Conservation (phyloP, 2,797 vertebrate species). For the Myripristis murdjan region DNA sequence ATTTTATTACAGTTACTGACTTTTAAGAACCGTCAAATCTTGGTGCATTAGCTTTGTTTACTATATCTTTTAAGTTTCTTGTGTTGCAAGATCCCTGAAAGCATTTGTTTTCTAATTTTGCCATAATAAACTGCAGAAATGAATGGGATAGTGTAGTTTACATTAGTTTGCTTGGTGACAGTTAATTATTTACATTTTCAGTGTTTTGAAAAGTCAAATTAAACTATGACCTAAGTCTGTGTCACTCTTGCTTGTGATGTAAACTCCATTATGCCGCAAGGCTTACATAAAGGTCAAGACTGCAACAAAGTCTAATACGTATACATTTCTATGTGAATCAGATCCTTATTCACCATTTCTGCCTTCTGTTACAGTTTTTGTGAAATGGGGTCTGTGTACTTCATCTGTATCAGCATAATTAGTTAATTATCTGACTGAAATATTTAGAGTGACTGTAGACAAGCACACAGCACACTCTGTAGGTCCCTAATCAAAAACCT, state of each 20-base stretch:
- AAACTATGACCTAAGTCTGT: not conserved
- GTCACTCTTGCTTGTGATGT: not conserved
- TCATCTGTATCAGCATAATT: slow-evolving; percentile 56
- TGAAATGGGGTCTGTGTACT: slow-evolving; percentile 53
- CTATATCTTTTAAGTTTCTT: no score
- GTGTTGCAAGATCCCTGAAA: no score
- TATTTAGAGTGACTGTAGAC: slow-evolving; percentile 44
- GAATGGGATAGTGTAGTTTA: no score
- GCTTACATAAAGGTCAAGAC: slow-evolving; percentile 14
- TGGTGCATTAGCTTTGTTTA: no score
- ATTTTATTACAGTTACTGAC: no score
- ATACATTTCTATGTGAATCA: slow-evolving; percentile 18
- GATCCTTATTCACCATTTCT: slow-evolving; percentile 39
- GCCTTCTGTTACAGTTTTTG: slow-evolving; percentile 40
- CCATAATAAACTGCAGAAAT: no score
- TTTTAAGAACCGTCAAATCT: no score
- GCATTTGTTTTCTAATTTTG: no score
- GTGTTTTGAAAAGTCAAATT: not conserved
- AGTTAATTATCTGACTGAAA: slow-evolving; percentile 56
- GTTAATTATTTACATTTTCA: not conserved
- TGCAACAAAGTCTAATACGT: slow-evolving; percentile 3
- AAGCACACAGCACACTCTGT: slow-evolving; percentile 44
- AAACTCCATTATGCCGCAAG: not conserved
- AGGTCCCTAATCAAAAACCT: slow-evolving; percentile 56
- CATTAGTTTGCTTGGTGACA: not conserved